phyloP scores from a whole-genome alignment of 2,888 invertebrate species.

The Dynastes hyllus region DNA sequence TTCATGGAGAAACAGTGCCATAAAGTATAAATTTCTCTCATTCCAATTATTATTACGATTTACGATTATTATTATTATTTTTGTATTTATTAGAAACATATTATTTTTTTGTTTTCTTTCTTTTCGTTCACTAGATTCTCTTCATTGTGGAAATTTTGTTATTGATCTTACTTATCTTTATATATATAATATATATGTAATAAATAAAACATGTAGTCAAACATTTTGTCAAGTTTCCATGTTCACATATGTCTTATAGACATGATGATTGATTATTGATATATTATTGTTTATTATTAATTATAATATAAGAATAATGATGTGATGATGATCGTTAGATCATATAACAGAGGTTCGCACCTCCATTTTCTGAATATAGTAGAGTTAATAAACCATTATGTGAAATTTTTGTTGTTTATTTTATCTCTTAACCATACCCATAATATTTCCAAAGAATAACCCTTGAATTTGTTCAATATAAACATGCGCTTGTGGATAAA shows the following conservation, averaged over 20 bases:
- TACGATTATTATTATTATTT: constrained; percentile 4
- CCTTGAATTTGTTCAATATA: neutral
- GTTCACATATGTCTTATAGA: constrained; percentile 70
- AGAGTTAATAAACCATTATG: constrained; percentile 85
- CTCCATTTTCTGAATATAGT: constrained; percentile 80
- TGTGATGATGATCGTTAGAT: constrained; percentile 83
- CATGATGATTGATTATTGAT: constrained; percentile 68
- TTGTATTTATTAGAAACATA: constrained; percentile 43
- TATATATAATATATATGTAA: constrained; percentile 54
- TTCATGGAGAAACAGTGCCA: constrained; percentile 58
- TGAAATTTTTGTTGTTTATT: constrained; percentile 68
- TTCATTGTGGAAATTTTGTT: constrained; percentile 58
- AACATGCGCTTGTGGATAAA: neutral
- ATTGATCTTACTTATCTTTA: constrained; percentile 58
- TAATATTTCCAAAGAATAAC: neutral
- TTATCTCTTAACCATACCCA: constrained; percentile 7
- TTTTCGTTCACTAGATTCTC: constrained; percentile 36
- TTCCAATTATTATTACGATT: constrained; percentile 13
- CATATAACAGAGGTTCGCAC: constrained; percentile 72
- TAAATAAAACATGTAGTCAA: constrained; percentile 64
- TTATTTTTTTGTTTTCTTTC: constrained; percentile 58
- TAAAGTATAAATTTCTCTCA: constrained; percentile 52
- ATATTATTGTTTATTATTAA: constrained; percentile 72
- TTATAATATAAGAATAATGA: constrained; percentile 74
- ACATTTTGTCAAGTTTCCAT: constrained; percentile 71